Evolutionary conservation across 2,888 invertebrate species (phyloP).

Genomic region (Athalia rosae): DNA sequence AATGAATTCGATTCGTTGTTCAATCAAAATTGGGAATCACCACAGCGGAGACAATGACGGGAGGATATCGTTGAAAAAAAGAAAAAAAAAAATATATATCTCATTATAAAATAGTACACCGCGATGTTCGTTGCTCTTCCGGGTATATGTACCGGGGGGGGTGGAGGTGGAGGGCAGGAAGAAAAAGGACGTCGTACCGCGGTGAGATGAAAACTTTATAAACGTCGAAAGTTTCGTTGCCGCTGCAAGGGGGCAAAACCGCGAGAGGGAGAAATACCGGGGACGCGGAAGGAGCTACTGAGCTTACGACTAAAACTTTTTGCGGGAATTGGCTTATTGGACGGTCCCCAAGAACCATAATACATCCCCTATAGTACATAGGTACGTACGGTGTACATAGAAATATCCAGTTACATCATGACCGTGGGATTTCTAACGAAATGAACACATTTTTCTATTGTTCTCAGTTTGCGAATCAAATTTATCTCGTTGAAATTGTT

Average conservation of each 20-base stretch:
- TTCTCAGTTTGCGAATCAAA: too few relatives aligned
- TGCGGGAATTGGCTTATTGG: conserved; percentile 36
- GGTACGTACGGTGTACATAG: too few relatives aligned
- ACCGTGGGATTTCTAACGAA: too few relatives aligned
- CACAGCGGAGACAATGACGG: background rate
- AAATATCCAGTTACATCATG: background rate
- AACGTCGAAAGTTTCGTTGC: conserved; percentile 31
- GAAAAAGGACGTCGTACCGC: background rate
- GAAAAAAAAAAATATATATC: too few relatives aligned
- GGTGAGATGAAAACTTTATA: conserved; percentile 34
- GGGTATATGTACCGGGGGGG: background rate
- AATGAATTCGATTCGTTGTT: conserved; percentile 4
- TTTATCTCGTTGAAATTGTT: too few relatives aligned
- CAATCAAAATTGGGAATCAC: background rate
- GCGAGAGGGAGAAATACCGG: background rate
- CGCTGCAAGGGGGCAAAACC: background rate
- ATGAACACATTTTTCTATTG: too few relatives aligned
- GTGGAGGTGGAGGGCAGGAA: background rate
- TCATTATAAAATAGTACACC: too few relatives aligned
- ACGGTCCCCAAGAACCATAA: background rate
- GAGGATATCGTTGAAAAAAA: too few relatives aligned
- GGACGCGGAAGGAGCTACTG: background rate
- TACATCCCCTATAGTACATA: background rate
- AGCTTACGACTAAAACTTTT: conserved; percentile 17
- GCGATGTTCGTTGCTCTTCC: too few relatives aligned